Percentiles rank a stretch among this genome's conserved stretches.
These are phyloP conservation scores for Cephus runcator DNA, from an alignment of 2,888 invertebrate species.

Conservation along the genomic window DNA sequence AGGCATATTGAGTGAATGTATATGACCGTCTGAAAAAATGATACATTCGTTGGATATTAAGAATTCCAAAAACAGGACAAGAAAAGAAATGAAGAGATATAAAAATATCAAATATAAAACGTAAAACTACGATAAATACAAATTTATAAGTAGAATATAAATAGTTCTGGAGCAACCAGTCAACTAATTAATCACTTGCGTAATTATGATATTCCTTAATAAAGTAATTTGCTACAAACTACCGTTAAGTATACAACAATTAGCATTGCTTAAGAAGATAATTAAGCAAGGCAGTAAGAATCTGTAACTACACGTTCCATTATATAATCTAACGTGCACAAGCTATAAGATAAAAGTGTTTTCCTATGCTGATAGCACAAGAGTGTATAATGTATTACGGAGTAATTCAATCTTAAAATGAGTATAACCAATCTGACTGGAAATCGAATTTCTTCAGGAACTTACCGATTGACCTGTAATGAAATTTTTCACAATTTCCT, in stretches of 20 bases:
- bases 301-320: not conserved
- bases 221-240: not conserved
- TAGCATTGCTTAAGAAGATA: not conserved
- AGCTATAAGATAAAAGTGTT: not conserved
- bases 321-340: not conserved
- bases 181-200: not conserved
- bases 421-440: not conserved
- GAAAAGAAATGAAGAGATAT: not conserved
- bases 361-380: not conserved
- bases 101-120: not conserved
- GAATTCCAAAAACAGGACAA: not conserved
- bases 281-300: not conserved
- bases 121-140: not conserved
- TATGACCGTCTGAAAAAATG: constrained; percentile 76
- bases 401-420: not conserved
- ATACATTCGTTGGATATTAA: not conserved
- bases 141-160: not conserved
- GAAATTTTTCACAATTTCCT: constrained; percentile 9
- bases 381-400: not conserved
- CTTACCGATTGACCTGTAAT: constrained; percentile 16
- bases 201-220: not conserved
- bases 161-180: not conserved
- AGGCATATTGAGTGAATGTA: constrained; percentile 84
- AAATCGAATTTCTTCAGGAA: not conserved
- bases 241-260: not conserved